Evolutionary conservation across 2,888 invertebrate species (phyloP).

Genomic region (Scotopteryx bipunctaria): DNA sequence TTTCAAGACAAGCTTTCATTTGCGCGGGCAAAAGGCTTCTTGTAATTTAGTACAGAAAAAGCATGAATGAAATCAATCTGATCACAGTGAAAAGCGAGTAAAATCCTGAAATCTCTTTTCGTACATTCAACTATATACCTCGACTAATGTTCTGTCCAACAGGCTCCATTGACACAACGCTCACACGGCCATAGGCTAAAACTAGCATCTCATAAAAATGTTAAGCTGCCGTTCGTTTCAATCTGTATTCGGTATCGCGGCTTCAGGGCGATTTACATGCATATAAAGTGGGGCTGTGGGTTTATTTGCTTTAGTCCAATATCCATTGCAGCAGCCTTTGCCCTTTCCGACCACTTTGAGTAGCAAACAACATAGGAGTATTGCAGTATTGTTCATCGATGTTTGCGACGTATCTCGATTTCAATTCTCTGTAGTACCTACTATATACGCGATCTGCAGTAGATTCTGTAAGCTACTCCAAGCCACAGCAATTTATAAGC

Average conservation of each 20-base stretch:
- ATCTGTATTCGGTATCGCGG: conserved; percentile 67
- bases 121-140: too few species aligned
- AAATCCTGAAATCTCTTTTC: too few species aligned
- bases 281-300: conserved; percentile 58
- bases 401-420: conserved; percentile 7
- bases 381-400: conserved; percentile 24
- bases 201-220: conserved; percentile 69
- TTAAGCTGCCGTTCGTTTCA: conserved; percentile 67
- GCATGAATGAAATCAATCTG: too few species aligned
- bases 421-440: background rate
- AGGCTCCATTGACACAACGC: conserved; percentile 18
- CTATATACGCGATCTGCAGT: too few species aligned
- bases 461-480: too few species aligned
- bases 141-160: too few species aligned
- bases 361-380: conserved; percentile 47
- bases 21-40: too few species aligned
- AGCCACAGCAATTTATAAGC: too few species aligned
- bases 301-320: conserved; percentile 67
- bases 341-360: conserved; percentile 52
- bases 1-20: too few species aligned
- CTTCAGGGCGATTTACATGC: conserved; percentile 71
- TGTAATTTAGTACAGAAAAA: too few species aligned
- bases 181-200: conserved; percentile 34
- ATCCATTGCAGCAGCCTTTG: conserved; percentile 49
- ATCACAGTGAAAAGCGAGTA: too few species aligned